These are phyloP conservation scores for Steinernema hermaphroditum DNA, from an alignment of 2,888 invertebrate genomes.

Conservation along the genomic window DNA sequence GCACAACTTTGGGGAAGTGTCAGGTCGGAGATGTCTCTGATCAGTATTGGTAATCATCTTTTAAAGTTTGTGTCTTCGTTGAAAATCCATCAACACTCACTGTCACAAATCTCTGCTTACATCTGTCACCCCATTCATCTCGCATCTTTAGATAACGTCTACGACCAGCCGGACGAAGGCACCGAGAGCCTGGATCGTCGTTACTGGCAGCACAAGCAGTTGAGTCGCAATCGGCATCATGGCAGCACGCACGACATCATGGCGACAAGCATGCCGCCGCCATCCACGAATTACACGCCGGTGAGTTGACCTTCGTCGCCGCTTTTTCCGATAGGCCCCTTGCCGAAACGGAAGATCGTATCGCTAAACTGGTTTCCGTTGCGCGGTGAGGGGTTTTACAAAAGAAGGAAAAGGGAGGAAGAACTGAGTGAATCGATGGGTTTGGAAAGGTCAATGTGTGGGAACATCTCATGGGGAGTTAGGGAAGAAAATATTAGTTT, in stretches of 20 bases:
- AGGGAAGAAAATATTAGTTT: too few species aligned
- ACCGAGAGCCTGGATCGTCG: slow-evolving; percentile 43
- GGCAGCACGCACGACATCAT: slow-evolving; percentile 2
- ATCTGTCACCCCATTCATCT: too few species aligned
- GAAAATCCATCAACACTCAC: too few species aligned
- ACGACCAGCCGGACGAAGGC: slow-evolving; percentile 36
- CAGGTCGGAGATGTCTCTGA: too few species aligned
- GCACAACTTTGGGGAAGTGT: too few species aligned
- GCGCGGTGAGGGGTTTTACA: background rate
- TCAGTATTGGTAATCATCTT: too few species aligned
- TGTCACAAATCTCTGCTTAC: too few species aligned
- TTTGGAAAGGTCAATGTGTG: too few species aligned
- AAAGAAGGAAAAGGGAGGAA: background rate
- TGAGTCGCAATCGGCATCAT: slow-evolving; percentile 5
- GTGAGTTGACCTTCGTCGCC: background rate
- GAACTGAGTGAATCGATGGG: too few species aligned
- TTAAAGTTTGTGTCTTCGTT: too few species aligned
- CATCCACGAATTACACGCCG: slow-evolving; percentile 4
- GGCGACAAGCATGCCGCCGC: slow-evolving; percentile 7
- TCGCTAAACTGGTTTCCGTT: background rate
- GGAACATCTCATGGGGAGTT: too few species aligned
- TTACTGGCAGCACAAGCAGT: slow-evolving; percentile 35
- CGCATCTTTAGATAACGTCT: slow-evolving; percentile 38
- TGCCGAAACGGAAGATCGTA: background rate
- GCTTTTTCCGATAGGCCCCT: too few species aligned